Percentiles rank a stretch among this genome's conserved stretches.
These are phyloP conservation scores for Tiliacea citrago DNA, from an alignment of 2,888 invertebrate genomes.

Conservation along the genomic window DNA sequence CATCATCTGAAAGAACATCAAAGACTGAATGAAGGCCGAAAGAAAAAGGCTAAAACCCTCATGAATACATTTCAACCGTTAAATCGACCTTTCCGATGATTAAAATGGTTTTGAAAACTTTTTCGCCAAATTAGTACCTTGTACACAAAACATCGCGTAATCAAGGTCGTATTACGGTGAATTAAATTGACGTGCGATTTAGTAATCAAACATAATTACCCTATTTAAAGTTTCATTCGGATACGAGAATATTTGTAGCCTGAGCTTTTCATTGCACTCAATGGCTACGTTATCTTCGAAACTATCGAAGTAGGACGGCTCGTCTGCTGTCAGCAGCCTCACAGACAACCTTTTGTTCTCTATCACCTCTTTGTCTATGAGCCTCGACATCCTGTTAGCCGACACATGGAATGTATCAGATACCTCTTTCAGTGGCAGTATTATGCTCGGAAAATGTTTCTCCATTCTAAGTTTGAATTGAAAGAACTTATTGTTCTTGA, in stretches of 20 bases:
- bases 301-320: constrained; percentile 91
- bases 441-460: constrained; percentile 88
- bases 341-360: constrained; percentile 90
- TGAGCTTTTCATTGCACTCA: constrained; percentile 90
- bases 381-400: constrained; percentile 89
- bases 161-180: constrained; percentile 62
- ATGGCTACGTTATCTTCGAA: constrained; percentile 91
- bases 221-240: constrained; percentile 93
- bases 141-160: constrained; percentile 54
- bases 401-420: constrained; percentile 85
- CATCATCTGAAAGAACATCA: constrained; percentile 90
- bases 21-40: constrained; percentile 34
- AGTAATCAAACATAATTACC: constrained; percentile 85
- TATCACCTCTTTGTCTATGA: constrained; percentile 91
- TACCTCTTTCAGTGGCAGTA: constrained; percentile 85
- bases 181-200: constrained; percentile 49
- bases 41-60: constrained; percentile 31
- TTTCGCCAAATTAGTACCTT: constrained; percentile 57
- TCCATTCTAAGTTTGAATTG: constrained; percentile 91
- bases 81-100: constrained; percentile 50
- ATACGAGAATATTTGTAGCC: constrained; percentile 92
- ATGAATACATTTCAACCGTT: constrained; percentile 25
- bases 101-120: constrained; percentile 53
- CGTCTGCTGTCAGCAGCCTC: constrained; percentile 88
- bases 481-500: constrained; percentile 92